A percentile compares a stretch with the other conserved stretches of the same genome.
Evolutionary conservation across 2,797 vertebrate genomes (phyloP).

Genomic region (Chrosomus eos): DNA sequence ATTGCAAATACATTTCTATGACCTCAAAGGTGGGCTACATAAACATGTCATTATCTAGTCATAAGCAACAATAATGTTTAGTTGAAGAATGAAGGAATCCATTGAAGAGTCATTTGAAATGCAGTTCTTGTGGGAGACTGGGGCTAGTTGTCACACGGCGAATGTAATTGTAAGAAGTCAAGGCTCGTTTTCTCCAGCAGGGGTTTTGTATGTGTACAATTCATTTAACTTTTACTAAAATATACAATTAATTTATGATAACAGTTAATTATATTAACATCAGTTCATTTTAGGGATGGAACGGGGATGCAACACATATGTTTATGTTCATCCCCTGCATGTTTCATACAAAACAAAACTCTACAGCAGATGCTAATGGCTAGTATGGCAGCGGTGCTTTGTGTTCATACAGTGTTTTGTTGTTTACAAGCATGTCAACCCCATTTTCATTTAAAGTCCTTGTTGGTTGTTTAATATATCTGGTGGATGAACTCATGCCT

Average conservation of each 20-base stretch:
- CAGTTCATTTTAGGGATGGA: no score
- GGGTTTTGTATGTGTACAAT: not conserved
- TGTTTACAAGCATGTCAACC: no score
- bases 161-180: not conserved
- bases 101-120: not conserved
- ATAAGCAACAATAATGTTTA: not conserved
- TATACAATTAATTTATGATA: not conserved
- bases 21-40: not conserved
- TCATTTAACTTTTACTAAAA: no score
- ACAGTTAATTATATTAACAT: no score
- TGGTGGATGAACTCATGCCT: not conserved
- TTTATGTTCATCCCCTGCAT: no score
- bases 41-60: not conserved
- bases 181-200: not conserved
- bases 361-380: no score
- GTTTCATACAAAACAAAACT: no score
- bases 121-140: not conserved
- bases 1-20: slow-evolving; percentile 10
- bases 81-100: not conserved
- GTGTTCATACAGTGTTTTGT: no score
- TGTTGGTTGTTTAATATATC: no score
- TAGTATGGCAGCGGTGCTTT: no score
- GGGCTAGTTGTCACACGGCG: not conserved
- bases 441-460: no score
- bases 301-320: no score